Base-by-base conservation (phyloP, 2,888 invertebrate genomes). In the Drosophila niveifrons region DNA sequence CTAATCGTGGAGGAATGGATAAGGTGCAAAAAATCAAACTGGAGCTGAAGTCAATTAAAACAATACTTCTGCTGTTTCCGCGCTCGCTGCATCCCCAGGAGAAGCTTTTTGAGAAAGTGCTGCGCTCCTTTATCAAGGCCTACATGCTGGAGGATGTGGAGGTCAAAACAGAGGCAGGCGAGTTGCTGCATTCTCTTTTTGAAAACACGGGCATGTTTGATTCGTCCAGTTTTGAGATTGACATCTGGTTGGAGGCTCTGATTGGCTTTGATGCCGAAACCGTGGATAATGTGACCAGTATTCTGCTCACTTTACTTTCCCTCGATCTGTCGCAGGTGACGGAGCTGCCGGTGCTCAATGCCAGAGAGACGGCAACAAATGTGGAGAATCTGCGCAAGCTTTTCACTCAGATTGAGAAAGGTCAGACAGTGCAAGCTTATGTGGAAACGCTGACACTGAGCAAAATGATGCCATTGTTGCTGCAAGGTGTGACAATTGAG, bases 191-290 rank as follows among this genome's bases (percentile, higher is more conserved):
- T 50, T 93, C 92, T 52, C 93, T 96, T 65, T 94, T 96, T 28
- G 93, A 93, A 78, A 94, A 94, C 65, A 95, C 95, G 0, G 93
- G 93, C 4, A 93, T 96, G 73, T 96, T 96, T 89, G 94, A 93
- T 17, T 94, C 94, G 72, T 93, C 93, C 70, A 80, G 78, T 28
- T 75, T 91, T 62, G 96, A 96, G 92, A 94, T 96, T 44, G 94
- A 95, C 88, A 92, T 96, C 65, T 95, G 96, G 94, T 90, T 96
- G 29, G 94, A 95, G 78, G 90, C 93, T 73, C 66, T 92, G 48
- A 63, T 91, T 48, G 77, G 84, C 81, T 71, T 85, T 56, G 75
- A 87, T 71, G 72, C 64, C 0, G 65, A 70, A 3, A 85, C 90
- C 0, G 87, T 91, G 1, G 80, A 86, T 18, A 73, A 91, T 43